phyloP scores from a whole-genome alignment of 2,113 vertebrate genomes.

The Neotoma lepida region DNA sequence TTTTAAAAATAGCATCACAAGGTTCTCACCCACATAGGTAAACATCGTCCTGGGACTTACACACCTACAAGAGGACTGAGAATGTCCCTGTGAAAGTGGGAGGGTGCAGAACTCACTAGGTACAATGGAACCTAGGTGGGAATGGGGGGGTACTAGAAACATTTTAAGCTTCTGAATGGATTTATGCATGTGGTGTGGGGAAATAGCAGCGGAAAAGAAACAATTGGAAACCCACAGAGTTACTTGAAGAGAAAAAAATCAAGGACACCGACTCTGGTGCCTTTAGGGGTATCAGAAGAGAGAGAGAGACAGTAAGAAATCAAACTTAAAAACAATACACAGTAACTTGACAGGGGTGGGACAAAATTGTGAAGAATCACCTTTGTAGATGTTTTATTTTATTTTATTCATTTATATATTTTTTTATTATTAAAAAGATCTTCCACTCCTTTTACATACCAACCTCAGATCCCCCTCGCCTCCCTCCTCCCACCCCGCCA shows the following conservation, averaged over 20 bases:
- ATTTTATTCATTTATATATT: no score
- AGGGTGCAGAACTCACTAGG: not conserved
- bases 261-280: not conserved
- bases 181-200: not conserved
- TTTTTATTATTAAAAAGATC: no score
- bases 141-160: not conserved
- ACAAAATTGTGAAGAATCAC: not conserved
- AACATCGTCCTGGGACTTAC: not conserved
- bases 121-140: not conserved
- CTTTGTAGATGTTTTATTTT: not conserved
- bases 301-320: slow-evolving; percentile 1
- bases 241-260: not conserved
- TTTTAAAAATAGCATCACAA: not conserved
- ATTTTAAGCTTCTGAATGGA: not conserved
- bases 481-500: no score
- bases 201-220: not conserved
- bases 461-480: no score
- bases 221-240: not conserved
- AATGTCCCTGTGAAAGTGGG: not conserved
- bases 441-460: no score
- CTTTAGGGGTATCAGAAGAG: not conserved
- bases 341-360: not conserved
- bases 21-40: not conserved
- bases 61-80: not conserved
- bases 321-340: not conserved